These are phyloP conservation scores for Aphis craccivora DNA, from an alignment of 1,140 invertebrate species.

Conservation along the genomic window DNA sequence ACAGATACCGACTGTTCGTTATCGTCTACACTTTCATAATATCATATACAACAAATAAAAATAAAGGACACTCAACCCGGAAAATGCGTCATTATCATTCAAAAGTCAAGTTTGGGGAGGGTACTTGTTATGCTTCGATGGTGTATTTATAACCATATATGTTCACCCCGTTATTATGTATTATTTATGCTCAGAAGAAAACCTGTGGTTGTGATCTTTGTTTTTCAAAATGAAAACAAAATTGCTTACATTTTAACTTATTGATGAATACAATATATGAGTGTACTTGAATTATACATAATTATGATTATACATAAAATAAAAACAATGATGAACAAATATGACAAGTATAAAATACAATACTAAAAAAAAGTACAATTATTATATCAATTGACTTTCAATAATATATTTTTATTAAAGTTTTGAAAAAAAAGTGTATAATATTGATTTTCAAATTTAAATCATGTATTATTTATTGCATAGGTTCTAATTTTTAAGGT, in stretches of 20 bases:
- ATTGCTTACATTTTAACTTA: neutral
- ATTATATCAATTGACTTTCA: neutral
- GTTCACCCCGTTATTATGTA: neutral
- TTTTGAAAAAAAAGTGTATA: neutral
- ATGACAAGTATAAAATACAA: neutral
- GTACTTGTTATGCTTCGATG: constrained; percentile 31
- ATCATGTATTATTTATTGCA: too few species aligned
- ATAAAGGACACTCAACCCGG: constrained; percentile 36
- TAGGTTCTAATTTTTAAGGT: neutral
- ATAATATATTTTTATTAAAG: neutral
- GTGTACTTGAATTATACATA: neutral
- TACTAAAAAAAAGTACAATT: neutral
- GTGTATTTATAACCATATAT: neutral
- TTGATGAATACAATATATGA: neutral
- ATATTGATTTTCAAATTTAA: too few species aligned
- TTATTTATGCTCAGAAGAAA: neutral
- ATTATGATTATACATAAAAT: neutral
- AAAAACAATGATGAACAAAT: neutral
- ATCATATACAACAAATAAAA: constrained; percentile 4
- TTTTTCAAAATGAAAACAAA: neutral
- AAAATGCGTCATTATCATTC: constrained; percentile 39
- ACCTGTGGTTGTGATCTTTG: neutral
- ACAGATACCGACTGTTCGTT: constrained; percentile 41
- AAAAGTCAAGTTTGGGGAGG: constrained; percentile 1
- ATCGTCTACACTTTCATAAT: neutral